Conservation (phyloP, 2,888 invertebrate genomes). For the Cephus spinipes region DNA sequence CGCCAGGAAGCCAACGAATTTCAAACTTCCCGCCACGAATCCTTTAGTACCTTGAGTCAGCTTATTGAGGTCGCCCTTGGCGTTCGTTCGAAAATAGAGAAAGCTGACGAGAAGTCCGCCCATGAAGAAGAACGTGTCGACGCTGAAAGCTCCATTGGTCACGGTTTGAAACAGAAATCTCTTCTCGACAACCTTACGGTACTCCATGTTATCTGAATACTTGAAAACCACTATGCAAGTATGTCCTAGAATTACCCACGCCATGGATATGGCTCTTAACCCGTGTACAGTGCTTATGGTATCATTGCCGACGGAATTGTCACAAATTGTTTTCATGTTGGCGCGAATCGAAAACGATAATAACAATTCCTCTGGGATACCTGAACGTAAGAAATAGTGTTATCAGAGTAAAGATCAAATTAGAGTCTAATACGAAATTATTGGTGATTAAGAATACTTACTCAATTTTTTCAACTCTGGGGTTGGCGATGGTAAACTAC, state of each 20-base stretch:
- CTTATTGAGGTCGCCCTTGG: slow-evolving; percentile 69
- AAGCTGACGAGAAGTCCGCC: slow-evolving; percentile 86
- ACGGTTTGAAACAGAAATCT: slow-evolving; percentile 65
- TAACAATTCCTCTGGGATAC: slow-evolving; percentile 57
- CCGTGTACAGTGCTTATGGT: slow-evolving; percentile 66
- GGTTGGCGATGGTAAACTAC: slow-evolving; percentile 39
- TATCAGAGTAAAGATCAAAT: neutral
- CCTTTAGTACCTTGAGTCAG: slow-evolving; percentile 66
- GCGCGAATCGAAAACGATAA: slow-evolving; percentile 63
- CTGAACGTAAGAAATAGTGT: slow-evolving; percentile 36
- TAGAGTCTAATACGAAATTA: too few relatives aligned
- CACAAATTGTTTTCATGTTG: slow-evolving; percentile 63
- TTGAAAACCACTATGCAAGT: slow-evolving; percentile 80
- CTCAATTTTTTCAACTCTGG: slow-evolving; percentile 51
- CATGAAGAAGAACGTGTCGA: slow-evolving; percentile 67
- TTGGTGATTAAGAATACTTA: slow-evolving; percentile 32
- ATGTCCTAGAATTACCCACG: slow-evolving; percentile 66
- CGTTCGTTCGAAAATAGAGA: slow-evolving; percentile 81
- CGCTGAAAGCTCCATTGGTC: slow-evolving; percentile 65
- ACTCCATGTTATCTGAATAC: slow-evolving; percentile 80
- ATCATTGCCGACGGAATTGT: slow-evolving; percentile 61
- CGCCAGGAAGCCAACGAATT: slow-evolving; percentile 81
- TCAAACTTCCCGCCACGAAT: slow-evolving; percentile 55
- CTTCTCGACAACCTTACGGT: slow-evolving; percentile 62
- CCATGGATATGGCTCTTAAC: slow-evolving; percentile 64